phyloP scores from a whole-genome alignment of 2,113 vertebrate species.

The Ctenodactylus gundi region DNA sequence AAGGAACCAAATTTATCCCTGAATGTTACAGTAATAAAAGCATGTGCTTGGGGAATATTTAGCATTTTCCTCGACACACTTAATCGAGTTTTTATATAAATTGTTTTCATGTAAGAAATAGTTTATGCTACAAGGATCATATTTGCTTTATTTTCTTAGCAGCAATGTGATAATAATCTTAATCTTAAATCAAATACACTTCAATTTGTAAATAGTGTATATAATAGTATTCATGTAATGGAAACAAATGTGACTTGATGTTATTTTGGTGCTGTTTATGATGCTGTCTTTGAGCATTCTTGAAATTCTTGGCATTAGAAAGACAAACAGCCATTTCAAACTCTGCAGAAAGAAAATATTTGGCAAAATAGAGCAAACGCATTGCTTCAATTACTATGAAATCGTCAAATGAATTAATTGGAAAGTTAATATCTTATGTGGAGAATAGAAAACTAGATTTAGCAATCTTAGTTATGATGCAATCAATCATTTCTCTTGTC shows the following conservation, averaged over 20 bases:
- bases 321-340: neutral
- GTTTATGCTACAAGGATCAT: constrained; percentile 38
- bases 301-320: neutral
- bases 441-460: neutral
- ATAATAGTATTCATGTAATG: neutral
- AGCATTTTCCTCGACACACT: constrained; percentile 59
- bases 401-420: neutral
- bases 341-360: neutral
- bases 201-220: constrained; percentile 43
- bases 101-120: constrained; percentile 52
- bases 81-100: constrained; percentile 69
- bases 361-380: neutral
- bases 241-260: constrained; percentile 3
- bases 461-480: neutral
- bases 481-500: neutral
- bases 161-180: constrained; percentile 66
- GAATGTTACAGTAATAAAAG: constrained; percentile 47
- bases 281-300: neutral
- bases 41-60: constrained; percentile 24
- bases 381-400: neutral
- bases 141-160: constrained; percentile 75
- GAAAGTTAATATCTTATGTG: neutral
- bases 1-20: constrained; percentile 17
- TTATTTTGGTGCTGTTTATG: neutral
- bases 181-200: constrained; percentile 75